A percentile compares a stretch with the other conserved stretches of the same genome.
Conservation (phyloP, 2,113 vertebrate genomes). For the Pristiophorus japonicus region DNA sequence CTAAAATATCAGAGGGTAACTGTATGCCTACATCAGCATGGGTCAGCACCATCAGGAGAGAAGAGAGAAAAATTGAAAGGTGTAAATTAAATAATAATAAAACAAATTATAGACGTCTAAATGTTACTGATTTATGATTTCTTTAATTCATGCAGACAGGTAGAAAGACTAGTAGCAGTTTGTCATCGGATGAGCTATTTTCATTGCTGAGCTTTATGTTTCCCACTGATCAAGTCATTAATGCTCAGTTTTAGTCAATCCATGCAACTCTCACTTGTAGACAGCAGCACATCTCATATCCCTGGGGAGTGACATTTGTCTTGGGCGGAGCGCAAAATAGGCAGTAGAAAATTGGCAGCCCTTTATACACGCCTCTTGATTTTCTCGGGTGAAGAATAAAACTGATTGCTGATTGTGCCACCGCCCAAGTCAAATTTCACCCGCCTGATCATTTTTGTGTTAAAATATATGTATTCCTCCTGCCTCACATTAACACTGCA, state of each 20-base stretch:
- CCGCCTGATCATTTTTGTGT: not conserved
- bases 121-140: not conserved
- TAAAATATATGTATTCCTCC: not conserved
- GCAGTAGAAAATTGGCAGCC: not conserved
- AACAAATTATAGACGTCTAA: not conserved
- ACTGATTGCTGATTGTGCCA: not conserved
- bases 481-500: not conserved
- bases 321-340: not conserved
- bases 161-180: not conserved
- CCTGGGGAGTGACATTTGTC: not conserved
- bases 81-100: not conserved
- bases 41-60: not conserved
- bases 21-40: not conserved
- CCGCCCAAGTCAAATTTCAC: not conserved
- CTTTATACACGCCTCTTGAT: not conserved
- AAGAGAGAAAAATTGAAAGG: not conserved
- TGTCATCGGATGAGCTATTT: not conserved
- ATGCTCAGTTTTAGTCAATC: not conserved
- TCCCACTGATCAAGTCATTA: not conserved
- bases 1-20: not conserved
- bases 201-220: too few species aligned
- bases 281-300: not conserved
- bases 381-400: not conserved
- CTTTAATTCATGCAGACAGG: not conserved
- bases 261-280: not conserved